Conservation (phyloP, 1,140 invertebrate species). For the Ephestia elutella region DNA sequence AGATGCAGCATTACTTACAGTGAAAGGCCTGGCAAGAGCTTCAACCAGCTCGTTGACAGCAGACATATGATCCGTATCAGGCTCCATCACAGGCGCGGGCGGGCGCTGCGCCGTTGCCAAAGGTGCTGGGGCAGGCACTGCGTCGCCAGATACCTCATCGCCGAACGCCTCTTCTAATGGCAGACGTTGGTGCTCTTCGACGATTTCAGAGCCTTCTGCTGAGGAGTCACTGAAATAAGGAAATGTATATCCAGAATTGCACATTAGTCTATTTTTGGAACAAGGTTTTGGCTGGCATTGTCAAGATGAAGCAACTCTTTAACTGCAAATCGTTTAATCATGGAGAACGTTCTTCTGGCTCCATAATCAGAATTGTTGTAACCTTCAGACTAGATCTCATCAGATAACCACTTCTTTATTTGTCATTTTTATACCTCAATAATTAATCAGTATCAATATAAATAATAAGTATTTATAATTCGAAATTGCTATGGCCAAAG, state of each 20-base stretch:
- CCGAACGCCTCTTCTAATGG: constrained; percentile 60
- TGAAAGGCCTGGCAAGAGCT: constrained; percentile 59
- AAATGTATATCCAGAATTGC: background rate
- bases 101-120: constrained; percentile 42
- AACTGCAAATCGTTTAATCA: no score
- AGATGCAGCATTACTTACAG: constrained; percentile 35
- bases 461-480: no score
- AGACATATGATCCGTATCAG: constrained; percentile 49
- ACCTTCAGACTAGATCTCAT: no score
- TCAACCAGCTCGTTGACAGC: constrained; percentile 59
- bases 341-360: no score
- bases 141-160: constrained; percentile 62
- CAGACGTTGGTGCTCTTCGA: constrained; percentile 50
- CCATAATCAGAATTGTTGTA: no score
- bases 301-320: no score
- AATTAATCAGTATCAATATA: background rate
- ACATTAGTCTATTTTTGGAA: no score
- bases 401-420: no score
- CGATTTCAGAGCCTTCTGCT: constrained; percentile 48
- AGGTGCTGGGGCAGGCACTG: constrained; percentile 71
- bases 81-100: constrained; percentile 53
- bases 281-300: no score
- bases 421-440: no score
- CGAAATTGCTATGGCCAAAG: no score
- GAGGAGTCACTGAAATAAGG: constrained; percentile 47